Evolutionary conservation across 2,888 invertebrate genomes (phyloP).

Genomic region (Dasysyrphus albostriatus): DNA sequence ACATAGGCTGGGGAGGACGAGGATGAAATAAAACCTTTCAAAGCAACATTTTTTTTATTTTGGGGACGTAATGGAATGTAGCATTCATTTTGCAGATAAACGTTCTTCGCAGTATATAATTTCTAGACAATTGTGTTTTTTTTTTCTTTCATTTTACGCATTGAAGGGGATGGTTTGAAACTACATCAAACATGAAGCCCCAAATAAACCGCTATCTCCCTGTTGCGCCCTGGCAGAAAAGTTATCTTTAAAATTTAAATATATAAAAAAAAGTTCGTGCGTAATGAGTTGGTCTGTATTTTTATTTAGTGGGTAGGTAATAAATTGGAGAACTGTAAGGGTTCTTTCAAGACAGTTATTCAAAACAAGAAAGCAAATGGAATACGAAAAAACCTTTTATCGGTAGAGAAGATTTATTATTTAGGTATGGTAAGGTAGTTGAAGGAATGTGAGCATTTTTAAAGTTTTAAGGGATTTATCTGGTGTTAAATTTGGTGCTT

Average conservation of each 20-base stretch:
- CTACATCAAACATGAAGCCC: constrained; percentile 46
- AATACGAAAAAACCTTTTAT: neutral
- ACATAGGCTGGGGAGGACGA: neutral
- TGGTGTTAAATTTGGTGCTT: too few relatives aligned
- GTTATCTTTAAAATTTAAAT: constrained; percentile 54
- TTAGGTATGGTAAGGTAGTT: neutral
- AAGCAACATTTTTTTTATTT: neutral
- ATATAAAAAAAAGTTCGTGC: neutral
- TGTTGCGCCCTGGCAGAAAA: constrained; percentile 48
- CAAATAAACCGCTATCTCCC: constrained; percentile 40
- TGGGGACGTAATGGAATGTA: constrained; percentile 13
- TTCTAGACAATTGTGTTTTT: constrained; percentile 54
- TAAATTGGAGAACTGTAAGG: neutral
- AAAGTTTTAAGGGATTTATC: neutral
- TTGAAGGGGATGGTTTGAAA: constrained; percentile 37
- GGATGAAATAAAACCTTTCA: neutral
- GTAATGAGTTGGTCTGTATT: neutral
- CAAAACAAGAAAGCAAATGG: neutral
- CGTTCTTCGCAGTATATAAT: constrained; percentile 55
- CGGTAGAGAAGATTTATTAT: neutral
- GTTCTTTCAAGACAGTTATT: neutral
- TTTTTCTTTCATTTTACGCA: constrained; percentile 38
- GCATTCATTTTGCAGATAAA: constrained; percentile 44
- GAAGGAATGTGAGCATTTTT: neutral
- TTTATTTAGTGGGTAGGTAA: constrained; percentile 10